phyloP scores from a whole-genome alignment of 1,140 invertebrate genomes.

The Stegodyphus mimosarum region DNA sequence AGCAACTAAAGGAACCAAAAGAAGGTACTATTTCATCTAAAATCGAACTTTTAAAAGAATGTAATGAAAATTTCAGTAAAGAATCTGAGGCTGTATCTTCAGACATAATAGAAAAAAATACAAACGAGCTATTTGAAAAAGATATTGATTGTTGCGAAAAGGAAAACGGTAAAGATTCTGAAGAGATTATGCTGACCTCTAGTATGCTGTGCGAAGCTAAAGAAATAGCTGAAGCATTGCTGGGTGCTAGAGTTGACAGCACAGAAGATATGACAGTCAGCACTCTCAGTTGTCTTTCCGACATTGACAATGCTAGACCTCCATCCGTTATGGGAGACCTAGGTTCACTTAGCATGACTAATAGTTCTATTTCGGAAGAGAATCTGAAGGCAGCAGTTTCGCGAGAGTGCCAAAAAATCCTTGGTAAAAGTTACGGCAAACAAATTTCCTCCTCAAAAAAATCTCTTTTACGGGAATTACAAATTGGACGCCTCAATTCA shows the following conservation, averaged over 20 bases:
- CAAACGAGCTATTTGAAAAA: slow-evolving; percentile 6
- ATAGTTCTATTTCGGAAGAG: slow-evolving; percentile 64
- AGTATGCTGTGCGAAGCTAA: slow-evolving; percentile 69
- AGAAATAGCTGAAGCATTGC: slow-evolving; percentile 65
- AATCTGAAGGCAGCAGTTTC: slow-evolving; percentile 12
- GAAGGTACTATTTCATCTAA: neutral
- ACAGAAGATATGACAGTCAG: slow-evolving; percentile 68
- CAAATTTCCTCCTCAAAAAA: slow-evolving; percentile 16
- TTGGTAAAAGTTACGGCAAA: neutral
- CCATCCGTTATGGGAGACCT: slow-evolving; percentile 76
- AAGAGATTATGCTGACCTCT: slow-evolving; percentile 26
- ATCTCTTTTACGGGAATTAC: slow-evolving; percentile 25
- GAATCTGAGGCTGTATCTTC: neutral
- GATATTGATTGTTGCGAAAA: slow-evolving; percentile 34
- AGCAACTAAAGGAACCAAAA: neutral
- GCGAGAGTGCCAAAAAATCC: slow-evolving; percentile 1
- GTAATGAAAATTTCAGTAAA: neutral
- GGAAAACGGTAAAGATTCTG: neutral
- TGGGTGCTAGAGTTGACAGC: slow-evolving; percentile 28
- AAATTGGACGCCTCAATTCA: slow-evolving; percentile 22
- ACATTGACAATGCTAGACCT: slow-evolving; percentile 81
- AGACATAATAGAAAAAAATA: neutral
- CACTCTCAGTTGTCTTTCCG: slow-evolving; percentile 70
- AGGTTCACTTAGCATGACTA: slow-evolving; percentile 65
- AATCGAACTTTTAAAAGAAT: neutral